Conservation (phyloP, 1,140 invertebrate species). For the Eupristina koningsbergeri region DNA sequence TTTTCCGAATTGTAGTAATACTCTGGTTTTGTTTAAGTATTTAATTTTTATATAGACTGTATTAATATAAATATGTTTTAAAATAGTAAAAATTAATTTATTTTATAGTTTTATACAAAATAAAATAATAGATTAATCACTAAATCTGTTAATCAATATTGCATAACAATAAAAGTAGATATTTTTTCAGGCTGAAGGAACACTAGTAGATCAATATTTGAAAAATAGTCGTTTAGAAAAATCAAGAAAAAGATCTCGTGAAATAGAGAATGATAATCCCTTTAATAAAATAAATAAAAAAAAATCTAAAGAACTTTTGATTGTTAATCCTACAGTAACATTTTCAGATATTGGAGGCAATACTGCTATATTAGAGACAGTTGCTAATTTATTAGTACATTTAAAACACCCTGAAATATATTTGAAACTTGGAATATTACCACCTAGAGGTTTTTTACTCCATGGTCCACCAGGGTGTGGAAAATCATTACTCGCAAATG, state of each 20-base stretch:
- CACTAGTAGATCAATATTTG: slow-evolving; percentile 17
- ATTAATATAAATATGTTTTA: too few relatives aligned
- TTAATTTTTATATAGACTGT: too few relatives aligned
- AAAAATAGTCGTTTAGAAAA: slow-evolving; percentile 51
- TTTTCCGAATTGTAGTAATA: too few relatives aligned
- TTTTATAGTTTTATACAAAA: too few relatives aligned
- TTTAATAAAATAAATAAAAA: slow-evolving; percentile 54
- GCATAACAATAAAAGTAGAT: too few relatives aligned
- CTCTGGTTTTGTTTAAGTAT: too few relatives aligned
- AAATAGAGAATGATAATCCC: slow-evolving; percentile 70
- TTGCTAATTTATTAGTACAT: slow-evolving; percentile 86
- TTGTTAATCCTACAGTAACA: slow-evolving; percentile 73
- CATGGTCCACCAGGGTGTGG: slow-evolving; percentile 95
- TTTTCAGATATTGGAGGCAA: slow-evolving; percentile 85
- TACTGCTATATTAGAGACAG: slow-evolving; percentile 81
- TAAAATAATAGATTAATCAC: too few relatives aligned
- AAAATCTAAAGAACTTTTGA: slow-evolving; percentile 60
- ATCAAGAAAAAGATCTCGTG: slow-evolving; percentile 66
- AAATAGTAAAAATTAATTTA: too few relatives aligned
- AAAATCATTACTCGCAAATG: slow-evolving; percentile 92
- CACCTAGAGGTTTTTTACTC: slow-evolving; percentile 88
- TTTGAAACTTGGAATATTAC: slow-evolving; percentile 83
- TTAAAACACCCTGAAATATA: slow-evolving; percentile 90
- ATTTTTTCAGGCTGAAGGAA: slow-evolving; percentile 46
- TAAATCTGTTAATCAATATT: too few relatives aligned